Base-by-base conservation (phyloP, 2,888 invertebrate genomes). In the Pantelozetes paolii region DNA sequence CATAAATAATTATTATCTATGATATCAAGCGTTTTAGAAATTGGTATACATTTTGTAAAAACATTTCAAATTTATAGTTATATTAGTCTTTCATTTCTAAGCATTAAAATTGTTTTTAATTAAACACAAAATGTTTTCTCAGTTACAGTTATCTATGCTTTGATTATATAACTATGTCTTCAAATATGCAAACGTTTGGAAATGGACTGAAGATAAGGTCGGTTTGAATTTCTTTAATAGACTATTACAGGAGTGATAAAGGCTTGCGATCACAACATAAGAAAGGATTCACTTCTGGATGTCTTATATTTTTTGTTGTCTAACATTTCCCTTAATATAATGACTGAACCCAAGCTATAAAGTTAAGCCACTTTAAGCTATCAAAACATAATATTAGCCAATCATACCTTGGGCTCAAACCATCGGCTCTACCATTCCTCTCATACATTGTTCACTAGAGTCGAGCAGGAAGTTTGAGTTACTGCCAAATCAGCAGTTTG, bases 281-380 rank as follows among this genome's bases (percentile, higher is more conserved):
- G 59, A 59, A 26, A 8, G 8, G 18, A 28, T 59, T 59, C 28
- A 5, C 59, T 57, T 57, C n/a, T 30, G n/a, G 13, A 28, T 59
- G 59, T 30, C 30, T 59, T 59, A 26, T 18, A 26, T 59, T 59
- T 59, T 59, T 28, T 20, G n/a, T 26, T 59, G 50, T 20, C 20
- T 23, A 59, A 59, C n/a, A 59, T 59, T 28, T 59, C 28, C 59
- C 5, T 28, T 30, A 30, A 59, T 59, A 59, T 59, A 59, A 28
- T 30, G 59, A 59, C 28, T 11, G 20, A 30, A n/a, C 2, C 28
- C 6, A 18, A 26, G 59, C 59, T 59, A 59, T 59, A 59, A 59
- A 59, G 59, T 59, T 59, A 59, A 59, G 59, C 59, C 59, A 59
- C 28, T 59, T 59, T 59, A 59, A 59, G 28, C 28, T 28, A 59